A percentile compares a stretch with the other conserved stretches of the same genome.
Conservation (phyloP, 1,140 invertebrate species). For the Cydia amplana region DNA sequence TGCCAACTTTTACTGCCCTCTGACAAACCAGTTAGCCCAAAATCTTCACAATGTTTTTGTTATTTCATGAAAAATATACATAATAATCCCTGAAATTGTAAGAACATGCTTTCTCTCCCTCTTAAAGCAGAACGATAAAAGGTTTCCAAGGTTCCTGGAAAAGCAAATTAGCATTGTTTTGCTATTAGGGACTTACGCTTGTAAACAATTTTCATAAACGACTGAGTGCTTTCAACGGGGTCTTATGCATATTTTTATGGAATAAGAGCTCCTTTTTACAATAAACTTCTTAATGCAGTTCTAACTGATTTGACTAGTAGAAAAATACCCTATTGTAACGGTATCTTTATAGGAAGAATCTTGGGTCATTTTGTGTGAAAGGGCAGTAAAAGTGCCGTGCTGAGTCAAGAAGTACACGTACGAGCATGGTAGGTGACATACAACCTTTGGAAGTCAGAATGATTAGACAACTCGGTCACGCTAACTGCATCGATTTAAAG, state of each 20-base stretch:
- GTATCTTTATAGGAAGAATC: no score
- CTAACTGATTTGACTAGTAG: no score
- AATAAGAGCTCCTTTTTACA: not conserved
- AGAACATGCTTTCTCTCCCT: not conserved
- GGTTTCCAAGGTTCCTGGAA: slow-evolving; percentile 1
- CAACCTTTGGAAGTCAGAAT: not conserved
- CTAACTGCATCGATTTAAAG: not conserved
- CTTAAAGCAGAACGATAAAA: slow-evolving; percentile 5
- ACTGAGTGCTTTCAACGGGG: slow-evolving; percentile 3
- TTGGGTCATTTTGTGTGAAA: not conserved
- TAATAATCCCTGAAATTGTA: not conserved
- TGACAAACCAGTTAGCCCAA: no score
- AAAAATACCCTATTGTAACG: no score
- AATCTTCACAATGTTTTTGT: no score
- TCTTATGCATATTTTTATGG: not conserved
- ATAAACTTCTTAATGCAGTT: not conserved
- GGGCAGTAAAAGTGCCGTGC: not conserved
- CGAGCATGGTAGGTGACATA: not conserved
- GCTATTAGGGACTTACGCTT: slow-evolving; percentile 5
- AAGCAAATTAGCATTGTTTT: slow-evolving; percentile 21
- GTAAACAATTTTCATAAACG: slow-evolving; percentile 17
- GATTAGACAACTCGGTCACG: not conserved
- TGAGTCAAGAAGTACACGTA: not conserved
- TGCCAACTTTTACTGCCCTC: no score
- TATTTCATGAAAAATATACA: no score